phyloP scores from a whole-genome alignment of 2,113 vertebrate genomes.

The Limnothrissa miodon region DNA sequence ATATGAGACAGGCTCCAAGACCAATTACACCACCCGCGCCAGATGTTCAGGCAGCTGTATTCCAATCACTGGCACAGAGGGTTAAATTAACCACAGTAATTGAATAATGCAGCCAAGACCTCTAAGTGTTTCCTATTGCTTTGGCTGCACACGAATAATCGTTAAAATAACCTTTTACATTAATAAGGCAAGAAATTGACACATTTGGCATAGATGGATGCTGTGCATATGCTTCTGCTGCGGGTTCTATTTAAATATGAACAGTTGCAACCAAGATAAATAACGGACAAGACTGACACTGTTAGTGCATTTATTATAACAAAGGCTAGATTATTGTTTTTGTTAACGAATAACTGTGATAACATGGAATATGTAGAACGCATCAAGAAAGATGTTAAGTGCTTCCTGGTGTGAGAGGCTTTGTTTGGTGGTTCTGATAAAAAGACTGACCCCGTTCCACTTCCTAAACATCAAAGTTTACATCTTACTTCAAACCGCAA shows the following conservation, averaged over 20 bases:
- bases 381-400: not conserved
- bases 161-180: not conserved
- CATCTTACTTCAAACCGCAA: conserved; percentile 40
- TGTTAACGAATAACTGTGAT: not conserved
- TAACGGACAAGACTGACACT: not conserved
- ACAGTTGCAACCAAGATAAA: not conserved
- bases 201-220: not conserved
- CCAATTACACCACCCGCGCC: conserved; percentile 50
- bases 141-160: conserved; percentile 32
- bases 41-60: conserved; percentile 67
- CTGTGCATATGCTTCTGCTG: not conserved
- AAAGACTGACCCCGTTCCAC: conserved; percentile 44
- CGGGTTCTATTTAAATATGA: not conserved
- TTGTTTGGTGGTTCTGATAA: not conserved
- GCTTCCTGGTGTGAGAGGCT: not conserved
- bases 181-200: conserved; percentile 17
- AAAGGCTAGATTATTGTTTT: not conserved
- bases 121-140: conserved; percentile 50
- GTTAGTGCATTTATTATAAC: not conserved
- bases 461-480: conserved; percentile 35
- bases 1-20: conserved; percentile 54
- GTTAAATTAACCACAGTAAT: conserved; percentile 58
- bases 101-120: conserved; percentile 53
- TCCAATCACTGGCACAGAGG: conserved; percentile 54
- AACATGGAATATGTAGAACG: not conserved